These are phyloP conservation scores for Vulpes vulpes DNA, from an alignment of 2,113 vertebrate genomes.

Conservation along the genomic window DNA sequence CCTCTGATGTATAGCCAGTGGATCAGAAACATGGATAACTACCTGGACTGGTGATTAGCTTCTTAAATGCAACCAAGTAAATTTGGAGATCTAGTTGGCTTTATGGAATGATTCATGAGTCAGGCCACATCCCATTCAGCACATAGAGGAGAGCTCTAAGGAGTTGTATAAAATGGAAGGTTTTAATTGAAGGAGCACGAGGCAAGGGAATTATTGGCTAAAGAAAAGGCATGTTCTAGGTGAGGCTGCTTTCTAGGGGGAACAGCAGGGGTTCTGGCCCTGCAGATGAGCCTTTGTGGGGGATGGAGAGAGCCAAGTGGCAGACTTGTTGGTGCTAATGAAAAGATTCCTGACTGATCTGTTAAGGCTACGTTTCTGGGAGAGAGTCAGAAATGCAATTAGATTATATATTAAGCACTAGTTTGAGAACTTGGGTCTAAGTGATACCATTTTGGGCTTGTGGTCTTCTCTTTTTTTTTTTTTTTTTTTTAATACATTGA, in stretches of 20 bases:
- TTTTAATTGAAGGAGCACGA: neutral
- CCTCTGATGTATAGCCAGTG: neutral
- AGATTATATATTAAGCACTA: neutral
- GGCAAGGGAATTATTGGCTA: neutral
- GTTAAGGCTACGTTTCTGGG: neutral
- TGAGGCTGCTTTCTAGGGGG: neutral
- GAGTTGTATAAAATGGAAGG: neutral
- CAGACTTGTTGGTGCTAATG: neutral
- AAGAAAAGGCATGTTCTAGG: neutral
- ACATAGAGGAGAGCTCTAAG: neutral
- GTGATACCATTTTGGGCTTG: neutral
- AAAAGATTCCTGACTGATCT: neutral
- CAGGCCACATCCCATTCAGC: neutral
- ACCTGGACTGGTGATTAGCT: neutral
- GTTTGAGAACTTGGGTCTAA: neutral
- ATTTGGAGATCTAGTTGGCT: neutral
- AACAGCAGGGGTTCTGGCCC: neutral
- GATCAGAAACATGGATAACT: neutral
- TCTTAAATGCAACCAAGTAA: neutral
- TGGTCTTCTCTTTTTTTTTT: neutral
- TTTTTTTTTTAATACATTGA: neutral
- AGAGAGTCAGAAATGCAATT: neutral
- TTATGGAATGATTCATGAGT: neutral
- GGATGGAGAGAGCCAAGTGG: neutral
- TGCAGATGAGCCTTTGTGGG: neutral